Evolutionary conservation across 1,140 invertebrate genomes (phyloP).

Genomic region (Leptoteleia sp.): DNA sequence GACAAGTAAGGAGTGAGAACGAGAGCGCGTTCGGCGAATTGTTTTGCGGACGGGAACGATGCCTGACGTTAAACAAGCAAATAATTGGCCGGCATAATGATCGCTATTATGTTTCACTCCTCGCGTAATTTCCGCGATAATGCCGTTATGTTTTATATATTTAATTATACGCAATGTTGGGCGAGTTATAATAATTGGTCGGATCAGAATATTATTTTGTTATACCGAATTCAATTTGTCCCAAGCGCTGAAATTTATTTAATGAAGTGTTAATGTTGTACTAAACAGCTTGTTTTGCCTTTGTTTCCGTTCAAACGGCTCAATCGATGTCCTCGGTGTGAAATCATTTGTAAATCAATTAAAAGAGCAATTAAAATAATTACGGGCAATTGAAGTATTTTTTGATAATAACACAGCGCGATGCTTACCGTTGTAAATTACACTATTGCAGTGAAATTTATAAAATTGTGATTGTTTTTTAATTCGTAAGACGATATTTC

Average conservation of each 20-base stretch:
- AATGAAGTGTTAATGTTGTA: constrained; percentile 19
- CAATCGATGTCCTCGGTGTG: too few species aligned
- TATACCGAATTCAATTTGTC: constrained; percentile 14
- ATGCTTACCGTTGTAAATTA: too few species aligned
- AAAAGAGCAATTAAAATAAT: too few species aligned
- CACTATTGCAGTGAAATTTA: too few species aligned
- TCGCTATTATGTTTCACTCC: constrained; percentile 14
- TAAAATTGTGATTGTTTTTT: too few species aligned
- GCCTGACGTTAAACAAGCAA: constrained; percentile 5
- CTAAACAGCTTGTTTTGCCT: constrained; percentile 8
- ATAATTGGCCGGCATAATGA: constrained; percentile 4
- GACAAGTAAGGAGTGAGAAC: background rate
- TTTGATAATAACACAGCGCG: too few species aligned
- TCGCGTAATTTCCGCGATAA: constrained; percentile 27
- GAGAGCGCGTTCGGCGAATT: too few species aligned
- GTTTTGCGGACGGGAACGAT: background rate
- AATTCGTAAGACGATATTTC: too few species aligned
- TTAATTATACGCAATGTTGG: constrained; percentile 18
- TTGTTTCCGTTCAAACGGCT: constrained; percentile 1
- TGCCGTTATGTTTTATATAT: constrained; percentile 33
- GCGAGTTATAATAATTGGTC: constrained; percentile 20
- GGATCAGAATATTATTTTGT: constrained; percentile 22
- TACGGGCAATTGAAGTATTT: too few species aligned
- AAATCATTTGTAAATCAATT: too few species aligned
- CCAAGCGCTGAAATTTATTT: constrained; percentile 3